A percentile compares a stretch with the other conserved stretches of the same genome.
Conservation (phyloP, 2,113 vertebrate species). For the Heteronetta atricapilla region DNA sequence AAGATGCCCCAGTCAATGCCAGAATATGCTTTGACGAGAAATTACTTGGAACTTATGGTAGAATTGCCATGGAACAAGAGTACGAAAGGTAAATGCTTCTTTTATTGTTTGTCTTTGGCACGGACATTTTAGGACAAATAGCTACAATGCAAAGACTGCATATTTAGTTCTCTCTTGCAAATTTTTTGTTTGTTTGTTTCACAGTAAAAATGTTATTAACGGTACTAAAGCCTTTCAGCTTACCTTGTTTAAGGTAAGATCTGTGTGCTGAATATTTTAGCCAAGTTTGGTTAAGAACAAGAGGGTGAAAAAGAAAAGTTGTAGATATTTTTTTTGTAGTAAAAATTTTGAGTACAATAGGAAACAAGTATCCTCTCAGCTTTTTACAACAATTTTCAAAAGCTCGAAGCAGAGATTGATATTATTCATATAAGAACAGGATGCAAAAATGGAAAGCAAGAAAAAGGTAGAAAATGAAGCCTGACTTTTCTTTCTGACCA, state of each 20-base stretch:
- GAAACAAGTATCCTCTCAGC: neutral
- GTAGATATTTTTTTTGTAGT: neutral
- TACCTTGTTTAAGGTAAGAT: neutral
- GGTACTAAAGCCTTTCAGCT: neutral
- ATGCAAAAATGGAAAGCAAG: neutral
- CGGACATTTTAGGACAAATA: neutral
- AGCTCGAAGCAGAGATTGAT: neutral
- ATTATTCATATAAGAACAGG: neutral
- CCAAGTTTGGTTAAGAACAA: neutral
- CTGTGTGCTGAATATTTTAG: neutral
- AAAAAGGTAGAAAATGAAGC: neutral
- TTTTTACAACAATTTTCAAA: neutral
- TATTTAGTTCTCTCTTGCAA: neutral
- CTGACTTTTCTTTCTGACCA: neutral
- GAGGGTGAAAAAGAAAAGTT: neutral
- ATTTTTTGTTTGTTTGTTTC: neutral
- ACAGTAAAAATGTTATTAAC: neutral
- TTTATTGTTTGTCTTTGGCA: neutral
- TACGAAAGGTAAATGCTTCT: conserved; percentile 81
- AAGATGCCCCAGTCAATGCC: conserved; percentile 99
- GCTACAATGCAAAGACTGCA: neutral
- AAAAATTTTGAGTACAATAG: neutral
- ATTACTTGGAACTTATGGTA: conserved; percentile 97
- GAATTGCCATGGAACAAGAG: conserved; percentile 95
- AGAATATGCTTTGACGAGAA: conserved; percentile 93